phyloP scores from a whole-genome alignment of 2,797 vertebrate species.

The Sebastes hubbsi region DNA sequence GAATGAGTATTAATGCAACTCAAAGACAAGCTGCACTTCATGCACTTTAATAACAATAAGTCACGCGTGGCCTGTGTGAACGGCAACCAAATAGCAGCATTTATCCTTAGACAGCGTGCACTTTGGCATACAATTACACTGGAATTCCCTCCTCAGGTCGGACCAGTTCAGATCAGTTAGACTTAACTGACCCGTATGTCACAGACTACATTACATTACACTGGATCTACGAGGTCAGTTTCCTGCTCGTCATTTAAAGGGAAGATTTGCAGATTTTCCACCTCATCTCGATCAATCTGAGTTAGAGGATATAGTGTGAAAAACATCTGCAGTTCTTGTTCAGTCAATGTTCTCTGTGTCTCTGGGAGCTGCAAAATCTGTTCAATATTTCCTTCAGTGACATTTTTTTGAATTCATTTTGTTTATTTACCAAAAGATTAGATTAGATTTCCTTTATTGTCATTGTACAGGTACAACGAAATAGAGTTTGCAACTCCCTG shows the following conservation, averaged over 20 bases:
- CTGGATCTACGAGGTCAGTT: not conserved
- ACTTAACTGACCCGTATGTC: not conserved
- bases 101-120: not conserved
- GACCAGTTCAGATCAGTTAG: not conserved
- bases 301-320: too few relatives aligned
- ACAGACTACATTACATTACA: not conserved
- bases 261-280: too few relatives aligned
- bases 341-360: too few relatives aligned
- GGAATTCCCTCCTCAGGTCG: not conserved
- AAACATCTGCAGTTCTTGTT: too few relatives aligned
- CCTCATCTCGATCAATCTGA: too few relatives aligned
- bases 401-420: too few relatives aligned
- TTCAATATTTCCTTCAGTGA: too few relatives aligned
- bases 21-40: not conserved
- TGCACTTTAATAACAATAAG: not conserved
- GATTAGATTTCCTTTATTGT: too few relatives aligned
- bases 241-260: not conserved
- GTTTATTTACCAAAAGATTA: too few relatives aligned
- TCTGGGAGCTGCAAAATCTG: too few relatives aligned
- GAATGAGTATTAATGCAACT: constrained; percentile 1
- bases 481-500: too few relatives aligned
- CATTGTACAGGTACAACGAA: too few relatives aligned
- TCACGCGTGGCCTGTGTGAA: not conserved
- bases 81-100: not conserved
- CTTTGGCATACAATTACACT: not conserved